Percentiles rank a stretch among this genome's conserved stretches.
Conservation (phyloP, 2,888 invertebrate genomes). For the Tenthredo amoena region DNA sequence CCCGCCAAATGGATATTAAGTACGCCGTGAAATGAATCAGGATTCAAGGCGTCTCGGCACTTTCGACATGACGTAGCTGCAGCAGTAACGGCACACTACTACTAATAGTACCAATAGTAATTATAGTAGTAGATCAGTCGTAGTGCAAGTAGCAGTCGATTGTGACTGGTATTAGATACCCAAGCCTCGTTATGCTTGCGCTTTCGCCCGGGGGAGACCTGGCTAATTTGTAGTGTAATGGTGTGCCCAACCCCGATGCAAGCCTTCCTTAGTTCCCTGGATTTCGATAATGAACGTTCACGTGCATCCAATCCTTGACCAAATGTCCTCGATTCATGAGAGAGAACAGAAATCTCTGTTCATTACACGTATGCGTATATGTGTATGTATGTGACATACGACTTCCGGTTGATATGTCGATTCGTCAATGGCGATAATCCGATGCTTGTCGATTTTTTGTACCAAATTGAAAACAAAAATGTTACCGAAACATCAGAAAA, state of each 20-base stretch:
- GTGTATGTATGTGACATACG: neutral
- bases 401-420: neutral
- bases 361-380: neutral
- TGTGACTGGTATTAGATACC: neutral
- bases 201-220: neutral
- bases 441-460: neutral
- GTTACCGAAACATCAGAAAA: neutral
- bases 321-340: neutral
- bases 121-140: neutral
- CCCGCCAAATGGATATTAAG: conserved; percentile 45
- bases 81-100: conserved; percentile 33
- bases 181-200: neutral
- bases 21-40: conserved; percentile 46
- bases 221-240: neutral
- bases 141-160: neutral
- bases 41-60: conserved; percentile 45
- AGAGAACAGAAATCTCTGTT: neutral
- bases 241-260: neutral
- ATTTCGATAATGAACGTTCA: neutral
- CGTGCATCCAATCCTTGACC: neutral
- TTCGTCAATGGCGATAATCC: neutral
- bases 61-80: conserved; percentile 35
- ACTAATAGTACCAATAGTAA: neutral
- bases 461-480: neutral
- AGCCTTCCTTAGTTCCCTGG: neutral